Percentiles rank a stretch among this genome's conserved stretches.
Conservation (phyloP, 2,113 vertebrate species). For the Strigops habroptila region DNA sequence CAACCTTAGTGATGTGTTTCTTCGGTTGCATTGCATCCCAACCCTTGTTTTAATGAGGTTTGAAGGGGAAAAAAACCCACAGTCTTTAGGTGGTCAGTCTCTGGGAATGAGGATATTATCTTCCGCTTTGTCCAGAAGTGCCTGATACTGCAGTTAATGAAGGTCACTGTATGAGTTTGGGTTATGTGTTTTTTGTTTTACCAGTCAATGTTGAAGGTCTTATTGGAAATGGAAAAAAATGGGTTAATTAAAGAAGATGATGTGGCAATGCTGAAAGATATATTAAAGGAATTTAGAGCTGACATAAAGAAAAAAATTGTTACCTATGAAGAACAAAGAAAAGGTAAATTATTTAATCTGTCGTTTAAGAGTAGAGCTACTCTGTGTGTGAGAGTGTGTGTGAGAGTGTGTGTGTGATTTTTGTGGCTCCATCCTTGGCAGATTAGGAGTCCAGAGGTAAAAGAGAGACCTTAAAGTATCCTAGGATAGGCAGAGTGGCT, state of each 20-base stretch:
- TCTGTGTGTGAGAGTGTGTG: neutral
- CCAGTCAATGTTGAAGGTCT: conserved; percentile 31
- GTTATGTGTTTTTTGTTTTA: conserved; percentile 21
- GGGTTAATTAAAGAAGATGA: conserved; percentile 22
- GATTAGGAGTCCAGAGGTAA: neutral
- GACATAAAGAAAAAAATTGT: conserved; percentile 37
- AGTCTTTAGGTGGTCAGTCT: neutral
- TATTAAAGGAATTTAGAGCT: neutral
- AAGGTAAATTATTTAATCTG: conserved; percentile 21
- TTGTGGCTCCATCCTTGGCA: neutral
- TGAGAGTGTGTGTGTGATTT: neutral
- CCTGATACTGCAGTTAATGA: neutral
- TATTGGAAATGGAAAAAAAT: conserved; percentile 48
- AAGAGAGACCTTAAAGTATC: neutral
- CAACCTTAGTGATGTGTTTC: neutral
- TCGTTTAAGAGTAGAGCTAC: neutral
- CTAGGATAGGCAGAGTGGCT: neutral
- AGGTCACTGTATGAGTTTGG: neutral
- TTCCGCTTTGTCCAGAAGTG: neutral
- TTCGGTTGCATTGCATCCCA: neutral
- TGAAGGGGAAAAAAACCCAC: neutral
- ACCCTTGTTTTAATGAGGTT: neutral
- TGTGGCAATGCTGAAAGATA: neutral
- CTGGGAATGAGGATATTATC: neutral
- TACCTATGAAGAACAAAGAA: neutral